A percentile compares a stretch with the other conserved stretches of the same genome.
These are phyloP conservation scores for Digitonthophagus gazella DNA, from an alignment of 2,888 invertebrate genomes.

Conservation along the genomic window DNA sequence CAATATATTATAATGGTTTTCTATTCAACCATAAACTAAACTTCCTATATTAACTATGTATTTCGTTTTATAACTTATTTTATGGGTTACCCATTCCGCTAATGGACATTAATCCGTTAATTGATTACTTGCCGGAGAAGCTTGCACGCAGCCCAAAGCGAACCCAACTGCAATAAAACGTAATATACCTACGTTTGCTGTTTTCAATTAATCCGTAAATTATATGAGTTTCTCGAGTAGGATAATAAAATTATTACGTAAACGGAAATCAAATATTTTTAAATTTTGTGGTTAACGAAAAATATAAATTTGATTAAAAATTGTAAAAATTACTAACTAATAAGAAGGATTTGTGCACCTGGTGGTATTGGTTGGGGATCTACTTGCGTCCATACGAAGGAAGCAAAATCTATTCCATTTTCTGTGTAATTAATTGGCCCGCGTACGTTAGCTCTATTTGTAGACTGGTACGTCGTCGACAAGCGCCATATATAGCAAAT, in stretches of 20 bases:
- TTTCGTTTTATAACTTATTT: background rate
- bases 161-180: background rate
- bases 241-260: background rate
- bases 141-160: background rate
- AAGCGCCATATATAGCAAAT: conserved; percentile 25
- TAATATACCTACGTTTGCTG: background rate
- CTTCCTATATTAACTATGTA: background rate
- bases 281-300: background rate
- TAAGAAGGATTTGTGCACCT: background rate
- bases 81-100: background rate
- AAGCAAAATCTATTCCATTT: background rate
- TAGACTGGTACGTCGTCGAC: conserved; percentile 13
- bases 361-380: background rate
- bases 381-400: background rate
- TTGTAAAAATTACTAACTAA: too few species aligned
- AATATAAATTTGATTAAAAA: too few species aligned
- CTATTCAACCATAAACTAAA: background rate
- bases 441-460: conserved; percentile 8
- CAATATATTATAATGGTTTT: background rate
- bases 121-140: background rate
- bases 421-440: background rate
- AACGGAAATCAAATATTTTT: background rate
- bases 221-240: background rate
- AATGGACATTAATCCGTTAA: background rate
- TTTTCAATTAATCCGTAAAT: background rate